phyloP scores from a whole-genome alignment of 2,113 vertebrate species.

The Caracal caracal region DNA sequence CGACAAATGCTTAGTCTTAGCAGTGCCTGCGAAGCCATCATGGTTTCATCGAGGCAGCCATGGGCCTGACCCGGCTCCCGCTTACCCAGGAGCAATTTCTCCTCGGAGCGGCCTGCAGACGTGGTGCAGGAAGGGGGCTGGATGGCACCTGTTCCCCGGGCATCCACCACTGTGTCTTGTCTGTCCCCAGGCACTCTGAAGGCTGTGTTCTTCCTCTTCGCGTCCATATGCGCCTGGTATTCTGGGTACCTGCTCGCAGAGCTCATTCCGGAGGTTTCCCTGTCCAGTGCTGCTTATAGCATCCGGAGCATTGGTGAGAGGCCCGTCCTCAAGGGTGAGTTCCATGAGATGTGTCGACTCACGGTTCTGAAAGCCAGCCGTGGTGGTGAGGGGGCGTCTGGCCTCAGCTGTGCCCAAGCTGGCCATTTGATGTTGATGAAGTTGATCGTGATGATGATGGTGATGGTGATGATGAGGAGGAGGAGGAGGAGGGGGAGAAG shows the following conservation, averaged over 20 bases:
- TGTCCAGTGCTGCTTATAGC: slow-evolving; percentile 16
- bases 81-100: neutral
- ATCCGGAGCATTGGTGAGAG: slow-evolving; percentile 71
- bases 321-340: slow-evolving; percentile 81
- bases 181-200: slow-evolving; percentile 73
- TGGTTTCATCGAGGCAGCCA: neutral
- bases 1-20: neutral
- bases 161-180: neutral
- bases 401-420: fast-evolving
- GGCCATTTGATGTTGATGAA: too few species aligned
- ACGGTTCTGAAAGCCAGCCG: fast-evolving
- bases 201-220: slow-evolving; percentile 56
- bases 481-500: too few species aligned
- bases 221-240: slow-evolving; percentile 80
- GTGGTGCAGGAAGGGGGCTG: neutral
- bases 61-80: fast-evolving
- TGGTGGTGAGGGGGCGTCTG: fast-evolving
- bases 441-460: neutral
- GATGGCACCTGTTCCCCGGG: neutral
- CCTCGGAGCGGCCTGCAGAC: neutral
- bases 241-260: slow-evolving; percentile 75
- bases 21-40: fast-evolving
- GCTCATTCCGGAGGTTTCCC: neutral
- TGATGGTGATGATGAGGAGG: neutral
- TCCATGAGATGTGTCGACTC: fast-evolving